phyloP scores from a whole-genome alignment of 2,888 invertebrate species.

The Epinotia ramella region DNA sequence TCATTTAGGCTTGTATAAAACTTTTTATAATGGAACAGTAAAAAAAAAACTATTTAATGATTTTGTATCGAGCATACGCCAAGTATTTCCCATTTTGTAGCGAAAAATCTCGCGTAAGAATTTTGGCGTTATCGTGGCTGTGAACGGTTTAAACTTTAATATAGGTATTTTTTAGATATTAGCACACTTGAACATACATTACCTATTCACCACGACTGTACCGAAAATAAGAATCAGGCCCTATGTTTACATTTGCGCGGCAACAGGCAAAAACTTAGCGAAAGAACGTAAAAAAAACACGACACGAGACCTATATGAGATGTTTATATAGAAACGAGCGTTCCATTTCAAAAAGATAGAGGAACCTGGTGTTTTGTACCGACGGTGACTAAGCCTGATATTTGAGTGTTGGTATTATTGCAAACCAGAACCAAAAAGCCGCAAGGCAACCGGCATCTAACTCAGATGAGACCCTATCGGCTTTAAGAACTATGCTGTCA shows the following conservation, averaged over 20 bases:
- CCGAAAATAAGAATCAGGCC: not conserved
- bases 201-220: not conserved
- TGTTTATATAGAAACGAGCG: conserved; percentile 32
- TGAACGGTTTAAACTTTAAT: not conserved
- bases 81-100: not conserved
- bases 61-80: not conserved
- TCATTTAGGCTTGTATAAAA: too few species aligned
- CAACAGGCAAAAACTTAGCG: conserved; percentile 23
- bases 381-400: conserved; percentile 73
- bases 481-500: conserved; percentile 57
- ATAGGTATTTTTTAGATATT: not conserved
- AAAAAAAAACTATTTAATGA: too few species aligned
- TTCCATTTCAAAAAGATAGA: conserved; percentile 38
- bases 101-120: too few species aligned
- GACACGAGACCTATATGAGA: conserved; percentile 12
- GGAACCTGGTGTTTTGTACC: conserved; percentile 51
- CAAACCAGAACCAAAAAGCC: conserved; percentile 1
- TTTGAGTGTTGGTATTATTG: conserved; percentile 62
- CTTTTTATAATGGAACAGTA: too few species aligned
- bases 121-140: not conserved
- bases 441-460: not conserved
- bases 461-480: not conserved
- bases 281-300: conserved; percentile 33
- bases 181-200: not conserved
- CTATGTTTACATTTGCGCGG: conserved; percentile 8